Evolutionary conservation across 2,888 invertebrate genomes (phyloP), one percentile per base, ranked within the genome.

Genomic region (Ypsolopha sequella): DNA sequence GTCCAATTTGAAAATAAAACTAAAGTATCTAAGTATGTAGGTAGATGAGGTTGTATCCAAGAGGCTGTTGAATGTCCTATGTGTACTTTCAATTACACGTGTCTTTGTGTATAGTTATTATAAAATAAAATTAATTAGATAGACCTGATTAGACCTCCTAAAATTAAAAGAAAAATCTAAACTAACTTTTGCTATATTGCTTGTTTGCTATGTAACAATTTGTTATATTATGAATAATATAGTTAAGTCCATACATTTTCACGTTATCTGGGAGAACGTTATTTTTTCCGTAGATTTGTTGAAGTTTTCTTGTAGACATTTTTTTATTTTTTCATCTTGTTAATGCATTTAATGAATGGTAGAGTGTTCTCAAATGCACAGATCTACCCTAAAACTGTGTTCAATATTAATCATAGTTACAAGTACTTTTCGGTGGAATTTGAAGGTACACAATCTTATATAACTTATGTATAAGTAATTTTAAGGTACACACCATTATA

Each of bases 41-140:
- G 61, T 58, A 60, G 61, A 59, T 59, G 66, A 71, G 77, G 80
- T 80, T 80, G 80, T 77, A 72, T 62, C 61, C 58, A 67, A 64
- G 76, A 80, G 80, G 80, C 77, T 80, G 78, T 70, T 73, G 8
- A 13, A 24, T 24, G 24, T 24, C 24, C 24, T 43, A 10, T 43
- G 8, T 8, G 6, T 24, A 13, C 11, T 24, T 43, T 13, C 43
- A 13, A 8, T 43, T 43, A 43, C 9, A 7, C 14, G 24, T 24
- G 9, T 34, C n/a, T 45, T 45, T 45, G 7, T 34, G 6, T 34
- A n/a, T 34, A 33, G 34, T 33, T 33, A 24, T 24, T 24, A 24
- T 24, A 24, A 24, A 3, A n/a, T n/a, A 24, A 3, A 4, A 24
- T 24, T 4, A 2, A 24, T 3, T 24, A 24, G 24, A 24, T 24